A percentile compares a stretch with the other conserved stretches of the same genome.
These are phyloP conservation scores for Syngnathus rostellatus DNA, from an alignment of 2,797 vertebrate genomes.

Conservation along the genomic window DNA sequence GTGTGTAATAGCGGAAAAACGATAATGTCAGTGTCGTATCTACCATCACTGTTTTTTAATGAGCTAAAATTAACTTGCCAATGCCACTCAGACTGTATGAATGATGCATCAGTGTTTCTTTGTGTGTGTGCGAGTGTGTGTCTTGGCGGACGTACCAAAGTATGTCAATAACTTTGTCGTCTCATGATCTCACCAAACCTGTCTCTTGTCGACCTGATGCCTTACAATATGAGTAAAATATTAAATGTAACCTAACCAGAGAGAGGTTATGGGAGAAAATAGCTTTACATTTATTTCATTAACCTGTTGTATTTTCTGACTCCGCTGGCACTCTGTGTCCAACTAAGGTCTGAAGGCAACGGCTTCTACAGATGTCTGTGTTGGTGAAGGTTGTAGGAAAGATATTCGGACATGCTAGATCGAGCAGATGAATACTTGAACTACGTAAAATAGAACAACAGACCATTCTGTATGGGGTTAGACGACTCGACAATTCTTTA, in stretches of 20 bases:
- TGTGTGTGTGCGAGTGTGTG: conserved; percentile 3
- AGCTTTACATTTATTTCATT: too few species aligned
- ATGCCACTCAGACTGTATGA: conserved; percentile 21
- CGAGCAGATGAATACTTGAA: background rate
- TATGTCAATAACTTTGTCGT: conserved; percentile 37
- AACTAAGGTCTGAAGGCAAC: background rate
- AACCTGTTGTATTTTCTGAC: too few species aligned
- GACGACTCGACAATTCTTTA: background rate
- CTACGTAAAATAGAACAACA: background rate
- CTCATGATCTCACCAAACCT: conserved; percentile 6
- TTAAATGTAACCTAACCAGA: conserved; percentile 14
- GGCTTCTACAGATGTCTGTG: background rate
- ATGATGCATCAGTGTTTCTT: conserved; percentile 31
- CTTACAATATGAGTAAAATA: conserved; percentile 8
- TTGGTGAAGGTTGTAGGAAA: background rate
- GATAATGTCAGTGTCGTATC: conserved; percentile 31
- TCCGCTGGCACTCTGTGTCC: too few species aligned
- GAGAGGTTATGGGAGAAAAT: background rate
- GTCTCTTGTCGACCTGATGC: background rate
- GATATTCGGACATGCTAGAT: background rate
- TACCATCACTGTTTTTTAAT: conserved; percentile 34
- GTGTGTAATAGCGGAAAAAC: conserved; percentile 43
- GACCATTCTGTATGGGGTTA: background rate
- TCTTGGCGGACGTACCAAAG: conserved; percentile 24
- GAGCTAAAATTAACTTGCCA: conserved; percentile 40